Evolutionary conservation across 2,888 invertebrate species (phyloP), one percentile per base, ranked within the genome.

Genomic region (Tenthredo notha): DNA sequence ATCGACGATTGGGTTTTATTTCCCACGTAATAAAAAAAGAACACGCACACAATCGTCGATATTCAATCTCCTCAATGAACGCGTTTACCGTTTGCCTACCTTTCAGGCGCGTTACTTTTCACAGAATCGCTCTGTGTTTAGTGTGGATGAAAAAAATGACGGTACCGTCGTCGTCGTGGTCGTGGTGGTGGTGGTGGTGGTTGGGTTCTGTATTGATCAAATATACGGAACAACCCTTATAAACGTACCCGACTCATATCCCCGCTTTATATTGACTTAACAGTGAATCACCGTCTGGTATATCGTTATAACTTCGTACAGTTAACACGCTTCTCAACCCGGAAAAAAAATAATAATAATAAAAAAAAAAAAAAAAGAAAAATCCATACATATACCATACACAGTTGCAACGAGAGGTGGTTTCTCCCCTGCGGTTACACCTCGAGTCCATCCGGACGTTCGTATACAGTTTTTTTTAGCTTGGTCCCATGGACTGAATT

Each of bases 231-330:
- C 87, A 88, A 33, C 83, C 83, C 83, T 80, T 80, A 80, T 33
- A 87, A 88, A 87, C 86, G 86, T 85, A 80, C 80, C 61, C 86
- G 87, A 86, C 88, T 87, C 87, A 87, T 88, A 87, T 67, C 85
- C 87, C 87, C 86, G 78, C 87, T 87, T 83, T 85, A 65, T 91
- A 90, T 91, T 89, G 90, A 91, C 89, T 90, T 88, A 91, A 90
- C 91, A 90, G 89, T 90, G 91, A 91, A 90, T 91, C 91, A 91
- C 88, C 88, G 67, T 3, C 47, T 61, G 29, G 40, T 58, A 40
- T 61, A 80, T 21, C 61, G 65, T 67, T 65, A 80, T 65, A 80
- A 33, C 43, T 80, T 61, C 1, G 5, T 80, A 61, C 80, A 61
- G n/a, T 40, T 37, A 37, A 43, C 61, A 61, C 65, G 7, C 21